These are phyloP conservation scores for Bursaphelenchus okinawaensis DNA, from an alignment of 2,888 invertebrate genomes.

Conservation along the genomic window DNA sequence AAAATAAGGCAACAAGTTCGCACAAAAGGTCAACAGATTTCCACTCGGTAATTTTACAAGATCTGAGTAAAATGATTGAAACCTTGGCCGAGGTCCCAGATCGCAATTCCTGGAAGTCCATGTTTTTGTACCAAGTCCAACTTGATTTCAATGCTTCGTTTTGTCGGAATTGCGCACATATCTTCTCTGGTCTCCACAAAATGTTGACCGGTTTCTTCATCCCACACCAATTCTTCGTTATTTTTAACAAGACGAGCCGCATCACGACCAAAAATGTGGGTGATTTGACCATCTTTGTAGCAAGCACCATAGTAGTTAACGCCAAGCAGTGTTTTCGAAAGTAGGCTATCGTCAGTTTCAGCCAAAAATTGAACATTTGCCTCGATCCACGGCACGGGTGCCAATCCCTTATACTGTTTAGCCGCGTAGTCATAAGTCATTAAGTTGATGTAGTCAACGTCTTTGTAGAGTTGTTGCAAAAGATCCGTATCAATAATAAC, in stretches of 20 bases:
- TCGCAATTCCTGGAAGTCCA: conserved; percentile 42
- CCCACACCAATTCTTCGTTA: conserved; percentile 33
- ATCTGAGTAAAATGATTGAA: conserved; percentile 35
- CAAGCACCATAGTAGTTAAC: conserved; percentile 45
- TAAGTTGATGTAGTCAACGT: conserved; percentile 43
- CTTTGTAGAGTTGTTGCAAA: conserved; percentile 17
- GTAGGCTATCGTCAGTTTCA: conserved; percentile 3
- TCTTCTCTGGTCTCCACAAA: conserved; percentile 25
- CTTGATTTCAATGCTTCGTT: conserved; percentile 39
- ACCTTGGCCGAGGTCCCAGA: conserved; percentile 56
- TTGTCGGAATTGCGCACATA: conserved; percentile 40
- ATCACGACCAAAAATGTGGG: background rate
- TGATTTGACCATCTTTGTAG: conserved; percentile 1
- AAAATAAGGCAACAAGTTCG: no score
- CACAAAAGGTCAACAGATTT: no score
- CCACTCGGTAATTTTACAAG: conserved; percentile 27
- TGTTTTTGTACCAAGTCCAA: conserved; percentile 39
- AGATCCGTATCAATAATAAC: background rate
- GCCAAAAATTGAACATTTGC: conserved; percentile 23
- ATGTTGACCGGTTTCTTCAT: conserved; percentile 39
- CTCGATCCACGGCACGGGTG: conserved; percentile 44
- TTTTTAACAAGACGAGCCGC: conserved; percentile 4
- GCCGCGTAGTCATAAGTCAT: conserved; percentile 52
- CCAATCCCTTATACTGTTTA: conserved; percentile 30
- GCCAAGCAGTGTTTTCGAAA: conserved; percentile 37